These are phyloP conservation scores for Lapara coniferarum DNA, from an alignment of 2,888 invertebrate genomes.

Conservation along the genomic window DNA sequence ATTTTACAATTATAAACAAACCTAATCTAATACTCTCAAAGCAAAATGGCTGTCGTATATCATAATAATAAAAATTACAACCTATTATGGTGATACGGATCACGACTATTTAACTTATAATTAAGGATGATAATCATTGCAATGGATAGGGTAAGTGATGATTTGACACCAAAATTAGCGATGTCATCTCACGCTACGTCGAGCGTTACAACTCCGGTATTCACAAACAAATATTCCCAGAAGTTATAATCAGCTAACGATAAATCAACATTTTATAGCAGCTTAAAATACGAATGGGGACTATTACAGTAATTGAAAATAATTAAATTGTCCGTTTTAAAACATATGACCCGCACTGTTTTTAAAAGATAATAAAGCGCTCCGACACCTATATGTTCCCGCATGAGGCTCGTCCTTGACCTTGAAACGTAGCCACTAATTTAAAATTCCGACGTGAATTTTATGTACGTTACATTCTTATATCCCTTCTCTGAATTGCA, in stretches of 20 bases:
- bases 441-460: constrained; percentile 36
- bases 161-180: background rate
- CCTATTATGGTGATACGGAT: background rate
- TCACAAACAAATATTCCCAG: background rate
- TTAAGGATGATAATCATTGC: background rate
- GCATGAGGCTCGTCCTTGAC: constrained; percentile 34
- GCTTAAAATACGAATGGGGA: background rate
- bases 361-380: background rate
- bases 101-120: background rate
- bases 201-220: background rate
- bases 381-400: constrained; percentile 19
- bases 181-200: too few relatives aligned
- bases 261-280: background rate
- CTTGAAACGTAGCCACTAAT: constrained; percentile 40
- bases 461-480: constrained; percentile 36
- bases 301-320: too few relatives aligned
- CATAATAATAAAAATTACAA: background rate
- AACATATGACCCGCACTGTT: background rate
- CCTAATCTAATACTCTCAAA: background rate
- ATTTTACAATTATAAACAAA: background rate
- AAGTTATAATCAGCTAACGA: background rate
- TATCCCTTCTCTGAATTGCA: constrained; percentile 44
- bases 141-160: background rate
- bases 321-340: too few relatives aligned
- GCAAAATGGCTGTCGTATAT: background rate